Percentiles rank a stretch among this genome's conserved stretches.
phyloP scores from a whole-genome alignment of 2,113 vertebrate genomes.

The Pseudopodoces humilis region DNA sequence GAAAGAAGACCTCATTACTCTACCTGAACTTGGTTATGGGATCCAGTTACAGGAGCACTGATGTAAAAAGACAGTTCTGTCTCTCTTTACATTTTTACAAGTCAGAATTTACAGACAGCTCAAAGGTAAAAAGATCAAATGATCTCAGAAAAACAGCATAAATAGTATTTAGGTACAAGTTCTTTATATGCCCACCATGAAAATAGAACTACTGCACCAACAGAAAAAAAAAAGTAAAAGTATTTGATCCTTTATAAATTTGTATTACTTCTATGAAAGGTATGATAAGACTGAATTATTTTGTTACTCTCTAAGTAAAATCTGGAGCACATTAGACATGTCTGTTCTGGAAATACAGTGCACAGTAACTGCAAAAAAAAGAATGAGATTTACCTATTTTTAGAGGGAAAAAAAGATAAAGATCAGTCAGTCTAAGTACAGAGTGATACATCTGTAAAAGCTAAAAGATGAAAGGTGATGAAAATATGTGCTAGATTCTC shows the following conservation, averaged over 20 bases:
- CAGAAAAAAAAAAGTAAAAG: neutral
- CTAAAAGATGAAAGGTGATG: neutral
- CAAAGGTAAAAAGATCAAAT: neutral
- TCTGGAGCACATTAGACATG: neutral
- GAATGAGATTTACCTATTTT: neutral
- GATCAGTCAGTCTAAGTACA: neutral
- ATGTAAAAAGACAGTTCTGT: fast-evolving
- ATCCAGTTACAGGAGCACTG: neutral
- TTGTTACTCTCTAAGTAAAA: neutral
- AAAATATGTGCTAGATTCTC: neutral
- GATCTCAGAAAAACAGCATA: neutral
- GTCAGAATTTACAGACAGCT: neutral
- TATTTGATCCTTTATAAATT: neutral
- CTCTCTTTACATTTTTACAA: neutral
- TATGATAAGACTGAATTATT: neutral
- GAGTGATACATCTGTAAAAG: neutral
- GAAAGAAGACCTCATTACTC: neutral
- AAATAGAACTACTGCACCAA: neutral
- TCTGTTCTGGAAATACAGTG: neutral
- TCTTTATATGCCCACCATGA: neutral
- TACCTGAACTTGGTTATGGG: neutral
- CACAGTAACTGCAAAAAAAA: neutral
- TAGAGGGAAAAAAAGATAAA: neutral
- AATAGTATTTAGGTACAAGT: neutral
- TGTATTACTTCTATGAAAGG: neutral